A percentile compares a stretch with the other conserved stretches of the same genome.
Conservation (phyloP, 2,797 vertebrate species). For the Peromyscus attwateri region DNA sequence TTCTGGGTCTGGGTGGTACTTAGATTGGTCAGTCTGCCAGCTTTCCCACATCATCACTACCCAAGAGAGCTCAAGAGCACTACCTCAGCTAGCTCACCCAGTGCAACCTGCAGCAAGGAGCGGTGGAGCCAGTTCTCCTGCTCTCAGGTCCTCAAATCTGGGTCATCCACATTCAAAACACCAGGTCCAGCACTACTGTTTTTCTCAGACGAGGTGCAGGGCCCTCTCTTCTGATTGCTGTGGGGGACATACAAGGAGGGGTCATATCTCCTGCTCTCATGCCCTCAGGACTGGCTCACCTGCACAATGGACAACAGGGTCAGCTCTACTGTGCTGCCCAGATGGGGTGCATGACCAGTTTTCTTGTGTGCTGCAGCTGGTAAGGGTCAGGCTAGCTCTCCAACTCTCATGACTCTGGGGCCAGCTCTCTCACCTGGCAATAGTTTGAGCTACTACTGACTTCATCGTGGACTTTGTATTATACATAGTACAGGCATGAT, state of each 20-base stretch:
- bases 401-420: neutral
- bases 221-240: neutral
- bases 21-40: neutral
- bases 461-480: neutral
- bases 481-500: neutral
- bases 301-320: neutral
- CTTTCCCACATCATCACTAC: neutral
- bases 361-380: neutral
- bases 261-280: neutral
- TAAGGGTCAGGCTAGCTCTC: neutral
- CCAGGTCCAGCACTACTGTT: neutral
- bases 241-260: neutral
- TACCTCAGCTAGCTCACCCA: neutral
- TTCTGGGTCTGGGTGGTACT: neutral
- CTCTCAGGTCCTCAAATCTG: neutral
- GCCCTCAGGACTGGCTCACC: neutral
- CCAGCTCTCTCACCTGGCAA: neutral
- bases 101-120: neutral
- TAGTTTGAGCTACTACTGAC: neutral
- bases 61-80: neutral
- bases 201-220: neutral
- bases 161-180: neutral
- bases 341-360: neutral
- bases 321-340: neutral
- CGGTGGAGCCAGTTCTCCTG: neutral